Conservation (phyloP, 2,888 invertebrate species). For the Sinodicranocentrus sp. region DNA sequence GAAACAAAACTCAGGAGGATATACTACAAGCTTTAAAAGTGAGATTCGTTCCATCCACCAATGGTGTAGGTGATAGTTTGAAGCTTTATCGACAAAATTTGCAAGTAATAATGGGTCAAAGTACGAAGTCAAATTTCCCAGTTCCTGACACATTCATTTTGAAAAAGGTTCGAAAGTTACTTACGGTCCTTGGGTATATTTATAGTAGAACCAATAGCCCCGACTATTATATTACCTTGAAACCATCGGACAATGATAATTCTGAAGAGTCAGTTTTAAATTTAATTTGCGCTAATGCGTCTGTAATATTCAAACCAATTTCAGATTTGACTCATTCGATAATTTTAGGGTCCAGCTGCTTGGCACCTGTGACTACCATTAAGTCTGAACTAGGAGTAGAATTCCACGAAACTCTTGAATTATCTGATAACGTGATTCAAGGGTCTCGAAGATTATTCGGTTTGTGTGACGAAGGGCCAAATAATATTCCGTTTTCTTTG, state of each 20-base stretch:
- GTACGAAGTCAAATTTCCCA: too few relatives aligned
- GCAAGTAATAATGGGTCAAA: too few relatives aligned
- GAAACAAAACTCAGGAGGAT: too few relatives aligned
- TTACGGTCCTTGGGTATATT: not conserved
- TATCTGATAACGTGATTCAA: too few relatives aligned
- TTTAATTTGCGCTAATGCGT: not conserved
- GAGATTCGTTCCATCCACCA: too few relatives aligned
- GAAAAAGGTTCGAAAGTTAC: not conserved
- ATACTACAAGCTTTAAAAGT: too few relatives aligned
- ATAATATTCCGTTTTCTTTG: not conserved
- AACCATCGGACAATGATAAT: not conserved
- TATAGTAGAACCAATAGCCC: too few relatives aligned
- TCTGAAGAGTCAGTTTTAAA: not conserved
- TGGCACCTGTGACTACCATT: not conserved
- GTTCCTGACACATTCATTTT: too few relatives aligned
- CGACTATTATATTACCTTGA: not conserved
- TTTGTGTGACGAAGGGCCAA: slow-evolving; percentile 28
- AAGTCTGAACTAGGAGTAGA: not conserved
- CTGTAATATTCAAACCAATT: not conserved
- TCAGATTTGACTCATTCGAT: not conserved
- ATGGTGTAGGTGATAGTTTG: too few relatives aligned
- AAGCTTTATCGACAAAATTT: too few relatives aligned
- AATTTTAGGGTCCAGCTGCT: not conserved
- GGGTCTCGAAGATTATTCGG: too few relatives aligned
- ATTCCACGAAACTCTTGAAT: slow-evolving; percentile 6